phyloP scores from a whole-genome alignment of 2,797 vertebrate genomes.

The Rachycentron canadum region DNA sequence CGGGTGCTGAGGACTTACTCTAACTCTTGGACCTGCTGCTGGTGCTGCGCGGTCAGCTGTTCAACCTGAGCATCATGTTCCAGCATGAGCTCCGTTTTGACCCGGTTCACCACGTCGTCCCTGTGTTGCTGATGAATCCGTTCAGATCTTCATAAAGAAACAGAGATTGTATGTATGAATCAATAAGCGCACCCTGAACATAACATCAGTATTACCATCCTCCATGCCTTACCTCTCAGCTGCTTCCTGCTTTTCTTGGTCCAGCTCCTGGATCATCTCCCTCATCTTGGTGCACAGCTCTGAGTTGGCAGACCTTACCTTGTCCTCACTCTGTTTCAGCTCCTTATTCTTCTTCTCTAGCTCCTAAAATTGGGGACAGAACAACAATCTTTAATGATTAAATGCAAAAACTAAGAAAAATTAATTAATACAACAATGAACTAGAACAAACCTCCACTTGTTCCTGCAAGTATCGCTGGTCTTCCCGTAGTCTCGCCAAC shows the following conservation, averaged over 20 bases:
- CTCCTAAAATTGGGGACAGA: constrained; percentile 71
- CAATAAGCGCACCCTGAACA: background rate
- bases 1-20: constrained; percentile 82
- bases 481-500: constrained; percentile 83
- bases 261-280: constrained; percentile 95
- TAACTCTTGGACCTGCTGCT: constrained; percentile 84
- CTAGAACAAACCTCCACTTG: constrained; percentile 86
- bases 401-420: background rate
- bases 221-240: constrained; percentile 84
- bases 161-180: background rate
- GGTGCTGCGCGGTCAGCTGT: constrained; percentile 83
- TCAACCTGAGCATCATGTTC: constrained; percentile 85
- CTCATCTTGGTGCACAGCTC: constrained; percentile 97
- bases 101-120: constrained; percentile 90
- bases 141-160: constrained; percentile 85
- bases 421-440: background rate
- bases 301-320: constrained; percentile 89
- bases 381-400: background rate
- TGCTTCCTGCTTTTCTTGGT: constrained; percentile 95
- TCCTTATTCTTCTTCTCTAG: constrained; percentile 84
- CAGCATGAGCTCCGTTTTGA: constrained; percentile 86
- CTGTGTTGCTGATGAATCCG: constrained; percentile 92
- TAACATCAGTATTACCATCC: background rate
- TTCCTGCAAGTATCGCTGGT: constrained; percentile 85
- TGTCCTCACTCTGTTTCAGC: constrained; percentile 89